A percentile compares a stretch with the other conserved stretches of the same genome.
Evolutionary conservation across 2,888 invertebrate genomes (phyloP).

Genomic region (Halictus quadricinctus): DNA sequence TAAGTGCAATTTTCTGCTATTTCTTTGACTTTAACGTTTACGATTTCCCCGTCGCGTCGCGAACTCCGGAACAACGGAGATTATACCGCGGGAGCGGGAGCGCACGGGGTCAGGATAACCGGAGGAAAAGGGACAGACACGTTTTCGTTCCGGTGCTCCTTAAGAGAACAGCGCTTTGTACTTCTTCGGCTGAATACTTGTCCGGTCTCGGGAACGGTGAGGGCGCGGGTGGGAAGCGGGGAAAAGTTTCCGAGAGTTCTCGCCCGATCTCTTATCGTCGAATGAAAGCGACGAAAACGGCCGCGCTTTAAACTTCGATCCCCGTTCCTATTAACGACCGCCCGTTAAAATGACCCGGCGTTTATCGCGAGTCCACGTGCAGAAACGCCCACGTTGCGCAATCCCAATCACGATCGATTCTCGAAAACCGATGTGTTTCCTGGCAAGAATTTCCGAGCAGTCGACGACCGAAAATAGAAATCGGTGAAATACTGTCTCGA

Average conservation of each 20-base stretch:
- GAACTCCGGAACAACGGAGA: conserved; percentile 9
- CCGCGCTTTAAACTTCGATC: conserved; percentile 3
- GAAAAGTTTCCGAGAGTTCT: conserved; percentile 25
- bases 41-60: conserved; percentile 1
- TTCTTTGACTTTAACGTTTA: conserved; percentile 26
- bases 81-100: not conserved
- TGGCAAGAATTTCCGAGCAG: not conserved
- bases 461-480: not conserved
- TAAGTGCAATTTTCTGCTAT: conserved; percentile 49
- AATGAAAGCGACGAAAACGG: conserved; percentile 19
- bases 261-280: conserved; percentile 31
- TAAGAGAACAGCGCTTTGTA: conserved; percentile 32
- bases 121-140: not conserved
- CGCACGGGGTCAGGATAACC: not conserved
- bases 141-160: conserved; percentile 20
- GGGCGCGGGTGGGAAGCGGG: not conserved
- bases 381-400: conserved; percentile 3
- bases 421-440: conserved; percentile 3
- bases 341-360: not conserved
- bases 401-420: conserved; percentile 6
- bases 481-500: not conserved
- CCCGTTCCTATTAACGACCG: not conserved
- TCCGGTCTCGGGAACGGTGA: not conserved
- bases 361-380: not conserved
- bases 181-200: conserved; percentile 16